Percentiles rank a stretch among this genome's conserved stretches.
phyloP scores from a whole-genome alignment of 2,888 invertebrate species.

The Campopleginae sp. region DNA sequence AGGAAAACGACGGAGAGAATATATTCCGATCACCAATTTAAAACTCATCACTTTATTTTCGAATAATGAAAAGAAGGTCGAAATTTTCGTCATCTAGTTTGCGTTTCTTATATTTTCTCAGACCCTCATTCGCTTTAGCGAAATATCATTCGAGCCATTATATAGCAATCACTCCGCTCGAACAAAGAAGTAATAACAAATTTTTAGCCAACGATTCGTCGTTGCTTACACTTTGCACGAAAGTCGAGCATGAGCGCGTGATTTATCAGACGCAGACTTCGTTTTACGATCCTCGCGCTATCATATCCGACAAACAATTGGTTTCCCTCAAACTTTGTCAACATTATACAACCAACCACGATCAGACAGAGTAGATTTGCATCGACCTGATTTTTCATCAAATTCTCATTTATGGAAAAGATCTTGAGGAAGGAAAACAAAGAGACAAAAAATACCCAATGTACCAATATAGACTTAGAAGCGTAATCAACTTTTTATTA shows the following conservation, averaged over 20 bases:
- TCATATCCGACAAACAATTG: background rate
- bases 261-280: background rate
- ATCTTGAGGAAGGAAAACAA: slow-evolving; percentile 22
- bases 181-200: background rate
- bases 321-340: background rate
- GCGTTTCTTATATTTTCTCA: background rate
- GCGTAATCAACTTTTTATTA: slow-evolving; percentile 79
- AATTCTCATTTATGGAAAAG: slow-evolving; percentile 38
- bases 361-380: slow-evolving; percentile 16
- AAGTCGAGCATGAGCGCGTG: slow-evolving; percentile 13
- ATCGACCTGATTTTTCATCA: slow-evolving; percentile 51
- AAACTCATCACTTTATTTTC: slow-evolving; percentile 19
- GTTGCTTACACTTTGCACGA: slow-evolving; percentile 21
- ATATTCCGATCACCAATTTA: slow-evolving; percentile 25
- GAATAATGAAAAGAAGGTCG: background rate
- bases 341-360: slow-evolving; percentile 10
- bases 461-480: slow-evolving; percentile 63
- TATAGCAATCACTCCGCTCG: background rate
- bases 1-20: slow-evolving; percentile 60
- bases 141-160: slow-evolving; percentile 5
- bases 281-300: background rate
- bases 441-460: slow-evolving; percentile 40
- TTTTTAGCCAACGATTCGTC: slow-evolving; percentile 3
- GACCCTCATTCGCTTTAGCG: background rate
- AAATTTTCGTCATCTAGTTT: slow-evolving; percentile 17